Evolutionary conservation across 1,140 invertebrate species (phyloP).

Genomic region (Tetragonula clypearis): DNA sequence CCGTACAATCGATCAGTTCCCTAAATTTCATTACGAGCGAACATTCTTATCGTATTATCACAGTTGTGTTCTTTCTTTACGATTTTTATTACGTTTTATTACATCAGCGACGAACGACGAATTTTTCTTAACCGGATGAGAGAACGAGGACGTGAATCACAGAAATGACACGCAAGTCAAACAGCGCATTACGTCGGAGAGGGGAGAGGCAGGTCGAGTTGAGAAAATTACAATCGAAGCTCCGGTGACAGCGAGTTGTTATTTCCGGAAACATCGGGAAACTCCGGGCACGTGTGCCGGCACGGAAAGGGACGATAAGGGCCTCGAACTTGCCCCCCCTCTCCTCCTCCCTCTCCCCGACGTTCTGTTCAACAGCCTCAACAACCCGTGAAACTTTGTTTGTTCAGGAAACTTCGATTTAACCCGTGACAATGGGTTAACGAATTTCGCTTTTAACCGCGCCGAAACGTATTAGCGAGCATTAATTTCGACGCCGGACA

Average conservation of each 20-base stretch:
- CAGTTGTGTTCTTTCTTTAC: neutral
- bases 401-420: conserved; percentile 45
- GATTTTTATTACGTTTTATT: neutral
- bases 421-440: conserved; percentile 8
- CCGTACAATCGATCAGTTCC: too few species aligned
- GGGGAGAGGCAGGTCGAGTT: neutral
- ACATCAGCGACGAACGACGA: too few species aligned
- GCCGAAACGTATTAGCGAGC: neutral
- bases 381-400: conserved; percentile 37
- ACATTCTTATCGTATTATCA: too few species aligned
- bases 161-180: neutral
- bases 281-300: conserved; percentile 18
- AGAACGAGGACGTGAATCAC: neutral
- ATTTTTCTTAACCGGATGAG: too few species aligned
- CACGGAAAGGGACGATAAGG: conserved; percentile 43
- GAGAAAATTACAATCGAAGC: conserved; percentile 46
- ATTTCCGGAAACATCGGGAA: conserved; percentile 44
- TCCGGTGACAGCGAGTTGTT: conserved; percentile 34
- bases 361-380: conserved; percentile 23
- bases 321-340: conserved; percentile 26
- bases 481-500: conserved; percentile 10
- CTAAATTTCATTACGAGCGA: too few species aligned
- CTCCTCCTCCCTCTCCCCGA: neutral
- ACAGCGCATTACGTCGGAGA: neutral
- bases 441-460: conserved; percentile 36